Evolutionary conservation across 2,888 invertebrate genomes (phyloP).

Genomic region (Punctoribates punctum): DNA sequence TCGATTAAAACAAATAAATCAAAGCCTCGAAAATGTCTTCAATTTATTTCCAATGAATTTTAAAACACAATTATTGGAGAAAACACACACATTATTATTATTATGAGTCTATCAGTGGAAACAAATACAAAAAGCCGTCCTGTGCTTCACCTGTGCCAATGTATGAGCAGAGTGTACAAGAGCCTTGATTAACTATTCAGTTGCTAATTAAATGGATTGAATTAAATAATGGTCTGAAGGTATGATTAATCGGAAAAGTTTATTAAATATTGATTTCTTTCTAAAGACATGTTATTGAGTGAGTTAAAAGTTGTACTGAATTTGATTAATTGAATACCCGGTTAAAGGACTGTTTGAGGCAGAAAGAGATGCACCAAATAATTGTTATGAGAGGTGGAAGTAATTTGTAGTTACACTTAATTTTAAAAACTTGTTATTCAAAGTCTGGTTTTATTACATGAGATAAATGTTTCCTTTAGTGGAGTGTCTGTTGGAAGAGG

Average conservation of each 20-base stretch:
- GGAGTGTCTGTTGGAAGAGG: background rate
- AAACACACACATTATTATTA: too few species aligned
- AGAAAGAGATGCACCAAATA: background rate
- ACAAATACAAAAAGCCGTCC: too few species aligned
- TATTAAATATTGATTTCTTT: constrained; percentile 11
- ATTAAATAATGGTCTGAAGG: background rate
- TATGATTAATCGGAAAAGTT: background rate
- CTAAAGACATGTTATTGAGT: background rate
- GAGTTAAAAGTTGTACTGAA: background rate
- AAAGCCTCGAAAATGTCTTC: background rate
- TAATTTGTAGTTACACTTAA: constrained; percentile 29
- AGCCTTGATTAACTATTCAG: background rate
- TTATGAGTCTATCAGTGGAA: too few species aligned
- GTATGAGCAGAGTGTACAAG: background rate
- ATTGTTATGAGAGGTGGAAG: constrained; percentile 27
- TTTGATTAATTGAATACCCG: constrained; percentile 22
- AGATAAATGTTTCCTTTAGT: constrained; percentile 30
- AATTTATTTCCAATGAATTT: background rate
- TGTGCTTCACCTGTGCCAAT: background rate
- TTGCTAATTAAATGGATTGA: background rate
- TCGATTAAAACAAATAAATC: background rate
- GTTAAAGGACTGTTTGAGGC: background rate
- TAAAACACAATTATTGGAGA: too few species aligned
- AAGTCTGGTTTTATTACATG: background rate
- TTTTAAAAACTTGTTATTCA: constrained; percentile 25